Conservation (phyloP, 2,113 vertebrate genomes). For the Lathamus discolor region DNA sequence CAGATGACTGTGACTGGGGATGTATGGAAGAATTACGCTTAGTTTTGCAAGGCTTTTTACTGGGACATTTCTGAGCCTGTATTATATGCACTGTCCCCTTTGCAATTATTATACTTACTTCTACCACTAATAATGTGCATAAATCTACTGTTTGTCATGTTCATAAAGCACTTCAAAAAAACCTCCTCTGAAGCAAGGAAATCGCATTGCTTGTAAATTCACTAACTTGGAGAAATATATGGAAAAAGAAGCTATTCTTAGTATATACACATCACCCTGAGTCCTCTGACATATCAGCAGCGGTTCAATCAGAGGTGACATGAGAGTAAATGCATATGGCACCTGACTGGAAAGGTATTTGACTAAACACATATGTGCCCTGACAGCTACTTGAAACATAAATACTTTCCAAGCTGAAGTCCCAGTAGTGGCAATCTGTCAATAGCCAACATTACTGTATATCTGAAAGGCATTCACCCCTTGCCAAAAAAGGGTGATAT, state of each 20-base stretch:
- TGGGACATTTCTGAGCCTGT: background rate
- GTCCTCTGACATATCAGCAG: background rate
- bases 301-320: conserved; percentile 35
- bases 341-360: conserved; percentile 19
- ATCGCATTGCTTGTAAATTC: background rate
- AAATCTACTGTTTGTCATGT: conserved; percentile 13
- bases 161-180: conserved; percentile 16
- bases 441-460: background rate
- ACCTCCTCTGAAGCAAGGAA: background rate
- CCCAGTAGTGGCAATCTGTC: background rate
- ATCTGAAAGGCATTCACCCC: background rate
- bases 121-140: background rate
- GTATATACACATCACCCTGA: background rate
- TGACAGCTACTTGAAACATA: conserved; percentile 55
- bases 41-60: conserved; percentile 45
- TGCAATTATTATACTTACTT: conserved; percentile 21
- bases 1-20: background rate
- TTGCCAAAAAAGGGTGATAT: background rate
- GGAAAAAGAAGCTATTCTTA: conserved; percentile 33
- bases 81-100: background rate
- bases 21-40: background rate
- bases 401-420: conserved; percentile 28
- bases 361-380: conserved; percentile 39
- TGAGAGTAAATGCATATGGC: conserved; percentile 45
- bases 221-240: background rate